Percentiles rank a stretch among this genome's conserved stretches.
Conservation (phyloP, 2,113 vertebrate genomes). For the Asarcornis scutulata region DNA sequence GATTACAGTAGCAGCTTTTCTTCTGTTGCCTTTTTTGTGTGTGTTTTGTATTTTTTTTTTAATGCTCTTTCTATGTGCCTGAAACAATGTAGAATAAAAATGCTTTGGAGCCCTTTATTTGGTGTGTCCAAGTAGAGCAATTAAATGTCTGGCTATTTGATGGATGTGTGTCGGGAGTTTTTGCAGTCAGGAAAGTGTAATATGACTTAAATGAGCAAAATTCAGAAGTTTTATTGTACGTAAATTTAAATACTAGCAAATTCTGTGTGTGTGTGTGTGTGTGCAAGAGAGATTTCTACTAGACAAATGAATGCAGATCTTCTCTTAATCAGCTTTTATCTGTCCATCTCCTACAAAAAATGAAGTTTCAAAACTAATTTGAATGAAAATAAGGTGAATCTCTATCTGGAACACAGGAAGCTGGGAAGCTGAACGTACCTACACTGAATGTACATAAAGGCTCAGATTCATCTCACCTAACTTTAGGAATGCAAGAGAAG, state of each 20-base stretch:
- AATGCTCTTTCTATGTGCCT: slow-evolving; percentile 37
- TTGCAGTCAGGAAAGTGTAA: background rate
- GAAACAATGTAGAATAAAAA: slow-evolving; percentile 58
- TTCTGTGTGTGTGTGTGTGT: background rate
- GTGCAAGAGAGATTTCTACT: background rate
- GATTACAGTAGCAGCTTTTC: slow-evolving; percentile 83
- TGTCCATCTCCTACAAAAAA: background rate
- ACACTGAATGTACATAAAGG: background rate
- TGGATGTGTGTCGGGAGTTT: background rate
- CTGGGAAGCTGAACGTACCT: background rate
- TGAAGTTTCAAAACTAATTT: background rate
- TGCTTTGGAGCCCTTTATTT: slow-evolving; percentile 38
- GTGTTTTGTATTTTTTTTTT: background rate
- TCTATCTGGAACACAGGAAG: background rate
- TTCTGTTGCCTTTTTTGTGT: slow-evolving; percentile 67
- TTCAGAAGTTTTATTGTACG: background rate
- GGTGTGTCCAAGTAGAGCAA: slow-evolving; percentile 34
- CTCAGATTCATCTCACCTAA: background rate
- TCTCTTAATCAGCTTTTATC: background rate
- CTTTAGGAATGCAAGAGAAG: background rate
- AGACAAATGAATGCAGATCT: background rate
- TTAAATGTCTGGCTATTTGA: slow-evolving; percentile 29
- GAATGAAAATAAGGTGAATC: background rate
- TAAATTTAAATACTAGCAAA: slow-evolving; percentile 14
- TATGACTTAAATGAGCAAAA: slow-evolving; percentile 1